Conservation (phyloP, 2,888 invertebrate species). For the Synanthedon tipuliformis region DNA sequence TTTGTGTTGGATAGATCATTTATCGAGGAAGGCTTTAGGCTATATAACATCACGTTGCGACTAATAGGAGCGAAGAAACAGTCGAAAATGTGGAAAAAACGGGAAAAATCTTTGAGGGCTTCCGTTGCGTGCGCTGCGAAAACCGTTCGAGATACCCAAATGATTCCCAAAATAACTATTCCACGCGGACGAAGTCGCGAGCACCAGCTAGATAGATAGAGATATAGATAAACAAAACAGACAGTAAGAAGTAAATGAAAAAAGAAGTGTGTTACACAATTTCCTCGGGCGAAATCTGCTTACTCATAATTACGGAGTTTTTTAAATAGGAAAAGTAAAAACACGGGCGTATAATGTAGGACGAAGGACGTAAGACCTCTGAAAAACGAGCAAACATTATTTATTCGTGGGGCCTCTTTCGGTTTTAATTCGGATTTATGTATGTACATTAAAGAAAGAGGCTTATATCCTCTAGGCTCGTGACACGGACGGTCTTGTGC, state of each 20-base stretch:
- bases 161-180: no score
- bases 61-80: no score
- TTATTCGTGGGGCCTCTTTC: conserved; percentile 52
- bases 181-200: no score
- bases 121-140: no score
- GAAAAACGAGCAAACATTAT: conserved; percentile 59
- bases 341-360: conserved; percentile 46
- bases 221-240: conserved; percentile 5
- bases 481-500: conserved; percentile 28
- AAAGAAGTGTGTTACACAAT: conserved; percentile 21
- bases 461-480: conserved; percentile 33
- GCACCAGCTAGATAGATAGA: no score
- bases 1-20: no score
- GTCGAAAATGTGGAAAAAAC: no score
- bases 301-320: conserved; percentile 56
- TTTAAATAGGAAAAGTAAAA: conserved; percentile 52
- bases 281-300: conserved; percentile 32
- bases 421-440: conserved; percentile 66
- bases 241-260: conserved; percentile 15
- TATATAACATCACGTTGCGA: no score
- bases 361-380: conserved; percentile 54
- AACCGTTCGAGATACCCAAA: no score
- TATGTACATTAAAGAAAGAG: conserved; percentile 55
- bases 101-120: no score
- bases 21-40: no score